These are phyloP conservation scores for Diarsia mendica DNA, from an alignment of 2,888 invertebrate genomes.

Conservation along the genomic window DNA sequence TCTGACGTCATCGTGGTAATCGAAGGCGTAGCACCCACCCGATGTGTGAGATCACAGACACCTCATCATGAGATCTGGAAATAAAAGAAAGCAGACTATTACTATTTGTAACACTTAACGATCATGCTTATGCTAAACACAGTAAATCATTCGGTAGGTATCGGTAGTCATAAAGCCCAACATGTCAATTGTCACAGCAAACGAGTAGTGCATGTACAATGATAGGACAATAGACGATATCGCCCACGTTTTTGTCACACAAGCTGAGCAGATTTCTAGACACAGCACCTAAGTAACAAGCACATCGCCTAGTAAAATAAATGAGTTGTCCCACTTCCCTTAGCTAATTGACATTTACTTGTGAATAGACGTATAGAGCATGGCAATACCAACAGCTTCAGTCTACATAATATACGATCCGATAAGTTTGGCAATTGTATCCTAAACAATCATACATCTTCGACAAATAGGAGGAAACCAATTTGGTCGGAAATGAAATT, in stretches of 20 bases:
- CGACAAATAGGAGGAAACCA: conserved; percentile 38
- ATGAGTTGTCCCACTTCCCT: conserved; percentile 51
- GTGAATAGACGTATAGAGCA: conserved; percentile 28
- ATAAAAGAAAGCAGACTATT: conserved; percentile 66
- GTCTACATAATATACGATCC: conserved; percentile 39
- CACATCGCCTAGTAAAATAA: conserved; percentile 43
- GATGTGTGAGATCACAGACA: conserved; percentile 77
- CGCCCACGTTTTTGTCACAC: conserved; percentile 58
- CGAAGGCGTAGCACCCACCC: conserved; percentile 74
- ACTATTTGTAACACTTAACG: not conserved
- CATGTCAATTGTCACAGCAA: conserved; percentile 31
- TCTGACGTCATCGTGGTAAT: conserved; percentile 92
- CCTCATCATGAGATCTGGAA: conserved; percentile 87
- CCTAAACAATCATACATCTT: conserved; percentile 33
- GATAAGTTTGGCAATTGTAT: conserved; percentile 60
- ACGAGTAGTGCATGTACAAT: conserved; percentile 37
- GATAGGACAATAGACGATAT: conserved; percentile 55
- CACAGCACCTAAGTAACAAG: conserved; percentile 47
- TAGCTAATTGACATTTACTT: conserved; percentile 54
- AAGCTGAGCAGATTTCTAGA: conserved; percentile 56
- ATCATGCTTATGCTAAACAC: not conserved
- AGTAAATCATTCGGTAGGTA: conserved; percentile 16
- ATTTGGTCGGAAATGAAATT: conserved; percentile 46
- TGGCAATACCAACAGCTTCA: conserved; percentile 19
- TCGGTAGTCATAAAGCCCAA: conserved; percentile 9